A percentile compares a stretch with the other conserved stretches of the same genome.
Conservation (phyloP, 2,888 invertebrate species). For the Erebia aethiops region DNA sequence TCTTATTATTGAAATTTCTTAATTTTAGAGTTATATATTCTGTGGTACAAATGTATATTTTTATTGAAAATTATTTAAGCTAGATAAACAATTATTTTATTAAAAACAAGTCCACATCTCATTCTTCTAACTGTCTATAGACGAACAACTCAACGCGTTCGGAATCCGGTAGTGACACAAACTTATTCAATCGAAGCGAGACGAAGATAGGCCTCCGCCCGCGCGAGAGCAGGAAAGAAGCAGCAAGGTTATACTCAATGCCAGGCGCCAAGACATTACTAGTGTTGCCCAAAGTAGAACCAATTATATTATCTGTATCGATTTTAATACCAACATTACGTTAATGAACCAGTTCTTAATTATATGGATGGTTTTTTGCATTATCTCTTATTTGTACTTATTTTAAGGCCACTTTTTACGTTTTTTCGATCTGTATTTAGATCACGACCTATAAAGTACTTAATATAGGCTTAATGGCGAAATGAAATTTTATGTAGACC, state of each 20-base stretch:
- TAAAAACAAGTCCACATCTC: constrained; percentile 12
- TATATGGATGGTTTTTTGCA: constrained; percentile 33
- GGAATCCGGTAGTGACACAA: constrained; percentile 75
- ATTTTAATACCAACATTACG: constrained; percentile 38
- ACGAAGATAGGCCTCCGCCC: constrained; percentile 45
- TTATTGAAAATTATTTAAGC: background rate
- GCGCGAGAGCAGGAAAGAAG: constrained; percentile 57
- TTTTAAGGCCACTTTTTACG: constrained; percentile 37
- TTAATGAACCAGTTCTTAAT: constrained; percentile 40
- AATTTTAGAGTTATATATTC: background rate
- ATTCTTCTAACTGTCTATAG: constrained; percentile 28
- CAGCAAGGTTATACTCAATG: constrained; percentile 76
- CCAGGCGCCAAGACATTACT: constrained; percentile 54
- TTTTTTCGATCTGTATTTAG: constrained; percentile 27
- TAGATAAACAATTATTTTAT: constrained; percentile 2
- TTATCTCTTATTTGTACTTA: constrained; percentile 32
- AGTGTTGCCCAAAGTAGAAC: constrained; percentile 48
- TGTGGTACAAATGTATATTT: background rate
- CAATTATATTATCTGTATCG: constrained; percentile 42
- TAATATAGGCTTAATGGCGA: background rate
- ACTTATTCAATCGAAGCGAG: constrained; percentile 55
- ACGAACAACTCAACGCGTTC: constrained; percentile 49
- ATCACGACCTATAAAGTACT: constrained; percentile 31
- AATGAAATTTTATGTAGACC: too few species aligned
- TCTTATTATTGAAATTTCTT: background rate